phyloP scores from a whole-genome alignment of 2,888 invertebrate genomes.

The Cheilosia variabilis region DNA sequence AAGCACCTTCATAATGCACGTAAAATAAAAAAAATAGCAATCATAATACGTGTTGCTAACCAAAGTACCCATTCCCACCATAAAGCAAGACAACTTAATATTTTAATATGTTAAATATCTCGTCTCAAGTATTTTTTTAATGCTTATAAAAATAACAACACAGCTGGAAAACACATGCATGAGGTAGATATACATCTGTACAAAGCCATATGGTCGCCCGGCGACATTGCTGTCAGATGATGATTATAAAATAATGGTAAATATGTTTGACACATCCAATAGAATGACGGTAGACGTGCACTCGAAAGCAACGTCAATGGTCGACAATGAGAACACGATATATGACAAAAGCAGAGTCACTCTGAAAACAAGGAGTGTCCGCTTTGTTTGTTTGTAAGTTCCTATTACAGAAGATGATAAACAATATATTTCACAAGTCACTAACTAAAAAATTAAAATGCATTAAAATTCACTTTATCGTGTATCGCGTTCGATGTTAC shows the following conservation, averaged over 20 bases:
- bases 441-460: not conserved
- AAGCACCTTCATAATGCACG: constrained; percentile 21
- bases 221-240: not conserved
- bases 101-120: constrained; percentile 52
- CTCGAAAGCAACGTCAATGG: constrained; percentile 37
- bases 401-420: not conserved
- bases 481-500: constrained; percentile 31
- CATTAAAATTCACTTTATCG: constrained; percentile 10
- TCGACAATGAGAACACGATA: constrained; percentile 31
- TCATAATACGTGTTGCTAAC: constrained; percentile 17
- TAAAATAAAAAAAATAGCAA: not conserved
- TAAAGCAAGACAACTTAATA: constrained; percentile 40
- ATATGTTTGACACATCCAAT: constrained; percentile 33
- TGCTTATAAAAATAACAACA: constrained; percentile 56
- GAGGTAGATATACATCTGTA: not conserved
- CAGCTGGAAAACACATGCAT: constrained; percentile 29
- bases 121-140: constrained; percentile 15
- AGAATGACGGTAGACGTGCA: constrained; percentile 46
- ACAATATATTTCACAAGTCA: constrained; percentile 1
- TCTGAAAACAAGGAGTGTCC: not conserved
- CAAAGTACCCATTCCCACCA: constrained; percentile 16
- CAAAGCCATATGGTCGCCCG: constrained; percentile 7
- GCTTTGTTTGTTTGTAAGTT: not conserved
- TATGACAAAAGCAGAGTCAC: constrained; percentile 2
- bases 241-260: constrained; percentile 43